Evolutionary conservation across 2,797 vertebrate species (phyloP), one percentile per base, ranked within the genome.

Genomic region (Hirundo rustica): DNA sequence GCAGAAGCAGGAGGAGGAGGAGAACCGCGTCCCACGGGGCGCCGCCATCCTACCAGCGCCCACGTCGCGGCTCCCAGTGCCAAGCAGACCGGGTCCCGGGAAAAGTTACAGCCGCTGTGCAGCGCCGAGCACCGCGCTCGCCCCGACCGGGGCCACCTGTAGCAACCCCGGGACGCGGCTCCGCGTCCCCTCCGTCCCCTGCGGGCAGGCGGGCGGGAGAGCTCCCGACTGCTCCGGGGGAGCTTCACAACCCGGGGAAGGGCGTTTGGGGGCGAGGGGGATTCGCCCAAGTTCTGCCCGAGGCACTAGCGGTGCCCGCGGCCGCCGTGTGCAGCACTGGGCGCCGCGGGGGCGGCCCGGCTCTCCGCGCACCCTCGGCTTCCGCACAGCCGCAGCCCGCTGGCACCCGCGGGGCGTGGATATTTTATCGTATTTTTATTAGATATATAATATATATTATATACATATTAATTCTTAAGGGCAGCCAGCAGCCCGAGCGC

Each of bases 101-200:
- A 83, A 92, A 96, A 96, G 93, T 96, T 94, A 11, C 3, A 54
- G 68, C 14, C 40, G 50, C 73, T 42, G 44, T 8, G 92, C 85
- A 66, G 62, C 34, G 51, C 76, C 70, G 26, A 85, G 76, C 88
- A 60, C 85, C 45, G 61, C 74, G 60, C 80, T 68, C 84, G 25
- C 40, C 74, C 55, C 88, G 34, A 15, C 38, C 83, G 34, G 21
- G 93, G 89, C 83, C 93, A 93, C 97, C 95, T 85, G 90, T 96
- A 95, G 93, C 88, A 30, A 47, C 67, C 62, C 87, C 67, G n/a
- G 29, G 85, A 61, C 29, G 85, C 54, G 84, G 60, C 51, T 85
- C 61, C 76, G 88, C 60, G 32, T 36, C 51, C 36, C 57, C 76
- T 51, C 62, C 45, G 34, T 21, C 55, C 62, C 92, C 68, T 48